phyloP scores from a whole-genome alignment of 1,140 invertebrate genomes.

The Thereuonema tuberculata region DNA sequence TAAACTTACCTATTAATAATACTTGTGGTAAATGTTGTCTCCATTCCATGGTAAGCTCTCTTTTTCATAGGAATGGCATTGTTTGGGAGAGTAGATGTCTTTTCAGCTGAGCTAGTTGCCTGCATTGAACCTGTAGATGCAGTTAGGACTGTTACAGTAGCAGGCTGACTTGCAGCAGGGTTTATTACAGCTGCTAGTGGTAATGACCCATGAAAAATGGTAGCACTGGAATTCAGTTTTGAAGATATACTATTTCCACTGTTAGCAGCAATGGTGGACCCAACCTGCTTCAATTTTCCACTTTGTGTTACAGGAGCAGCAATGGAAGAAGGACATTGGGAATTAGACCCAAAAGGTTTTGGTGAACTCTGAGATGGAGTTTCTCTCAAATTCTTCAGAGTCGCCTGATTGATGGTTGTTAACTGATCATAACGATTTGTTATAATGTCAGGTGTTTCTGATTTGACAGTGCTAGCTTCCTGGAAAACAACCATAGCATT shows the following conservation, averaged over 20 bases:
- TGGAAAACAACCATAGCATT: background rate
- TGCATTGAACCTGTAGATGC: background rate
- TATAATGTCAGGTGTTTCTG: background rate
- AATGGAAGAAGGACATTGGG: background rate
- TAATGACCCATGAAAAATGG: background rate
- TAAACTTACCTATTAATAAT: too few species aligned
- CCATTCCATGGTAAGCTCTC: background rate
- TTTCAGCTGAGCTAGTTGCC: background rate
- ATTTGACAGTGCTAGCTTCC: background rate
- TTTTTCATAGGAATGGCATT: constrained; percentile 1
- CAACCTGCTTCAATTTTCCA: too few species aligned
- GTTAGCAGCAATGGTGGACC: background rate
- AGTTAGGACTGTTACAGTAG: background rate
- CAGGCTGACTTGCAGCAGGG: background rate
- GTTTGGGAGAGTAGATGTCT: background rate
- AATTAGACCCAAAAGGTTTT: background rate
- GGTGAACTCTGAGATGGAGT: background rate
- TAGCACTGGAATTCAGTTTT: background rate
- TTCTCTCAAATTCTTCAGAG: background rate
- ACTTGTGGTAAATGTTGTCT: too few species aligned
- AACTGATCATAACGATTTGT: background rate
- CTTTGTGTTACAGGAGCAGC: too few species aligned
- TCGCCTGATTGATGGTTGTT: background rate
- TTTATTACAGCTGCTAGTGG: background rate
- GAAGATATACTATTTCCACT: background rate